Percentiles rank a stretch among this genome's conserved stretches.
Evolutionary conservation across 2,113 vertebrate species (phyloP).

Genomic region (Cisticola juncidis): DNA sequence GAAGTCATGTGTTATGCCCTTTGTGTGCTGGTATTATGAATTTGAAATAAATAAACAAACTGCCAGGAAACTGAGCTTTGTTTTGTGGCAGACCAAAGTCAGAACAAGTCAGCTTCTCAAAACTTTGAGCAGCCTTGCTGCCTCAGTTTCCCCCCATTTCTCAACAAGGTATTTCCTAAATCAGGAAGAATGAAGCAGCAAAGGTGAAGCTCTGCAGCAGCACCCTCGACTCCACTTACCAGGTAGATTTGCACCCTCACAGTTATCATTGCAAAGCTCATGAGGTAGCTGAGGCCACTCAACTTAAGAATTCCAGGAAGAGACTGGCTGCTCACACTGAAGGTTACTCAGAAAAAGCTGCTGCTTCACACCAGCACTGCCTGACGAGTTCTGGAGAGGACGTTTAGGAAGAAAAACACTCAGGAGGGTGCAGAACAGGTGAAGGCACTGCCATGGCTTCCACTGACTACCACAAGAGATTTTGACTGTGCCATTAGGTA

Average conservation of each 20-base stretch:
- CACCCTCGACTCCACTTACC: fast-evolving
- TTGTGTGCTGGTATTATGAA: not conserved
- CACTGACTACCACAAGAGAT: not conserved
- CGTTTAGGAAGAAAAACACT: not conserved
- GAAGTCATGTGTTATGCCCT: not conserved
- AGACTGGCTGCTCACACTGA: fast-evolving
- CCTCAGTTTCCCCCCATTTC: not conserved
- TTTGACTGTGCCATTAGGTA: not conserved
- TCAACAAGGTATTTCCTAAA: not conserved
- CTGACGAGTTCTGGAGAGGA: fast-evolving
- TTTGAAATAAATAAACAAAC: not conserved
- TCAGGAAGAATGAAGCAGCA: not conserved
- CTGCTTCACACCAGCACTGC: not conserved
- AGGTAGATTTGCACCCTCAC: not conserved
- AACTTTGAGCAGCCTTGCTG: not conserved
- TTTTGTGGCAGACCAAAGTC: not conserved
- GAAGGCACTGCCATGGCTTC: not conserved
- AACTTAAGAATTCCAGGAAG: not conserved
- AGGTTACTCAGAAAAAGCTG: not conserved
- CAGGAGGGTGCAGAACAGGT: not conserved
- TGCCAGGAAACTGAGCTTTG: not conserved
- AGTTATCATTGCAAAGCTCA: not conserved
- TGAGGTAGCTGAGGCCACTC: not conserved
- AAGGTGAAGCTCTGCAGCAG: not conserved
- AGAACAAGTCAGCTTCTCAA: not conserved